Base-by-base conservation (phyloP, 92 coral and sea anemone species). In the Isaurus tuberculatus region DNA sequence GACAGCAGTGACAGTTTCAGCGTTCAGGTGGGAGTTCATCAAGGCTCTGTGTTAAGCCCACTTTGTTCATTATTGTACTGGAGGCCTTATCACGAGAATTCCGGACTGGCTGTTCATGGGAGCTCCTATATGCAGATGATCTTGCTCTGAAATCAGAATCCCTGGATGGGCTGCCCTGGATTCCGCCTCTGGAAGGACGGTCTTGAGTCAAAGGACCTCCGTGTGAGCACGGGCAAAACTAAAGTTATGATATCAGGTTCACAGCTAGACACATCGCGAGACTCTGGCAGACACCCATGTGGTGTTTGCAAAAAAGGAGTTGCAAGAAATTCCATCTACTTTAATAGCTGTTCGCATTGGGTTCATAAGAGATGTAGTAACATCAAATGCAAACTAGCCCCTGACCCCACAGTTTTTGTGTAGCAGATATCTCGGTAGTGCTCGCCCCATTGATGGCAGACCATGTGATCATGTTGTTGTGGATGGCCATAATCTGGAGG, bases 301-400 rank as follows among this genome's bases (percentile, higher is more conserved):
- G 20, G 0, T 78, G 82, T 55, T 6, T 77, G 82, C 48, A 25
- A 43, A 29, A 77, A 77, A 15, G 82, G 82, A 29, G 69, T 77
- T 53, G 82, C 67, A 0, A 13, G 5, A 1, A 77, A 77, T 30
- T 51, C 70, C 19, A 51, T 77, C 40, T 26, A n/a, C 46, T 77
- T 26, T 63, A 15, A 5, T 16, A 13, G 28, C 40, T 79, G 84
- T 34, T 27, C 33, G 3, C 31, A 79, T 8, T 64, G 84, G 73
- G 37, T 79, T 4, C 84, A 79, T 33, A 42, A 29, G 16, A 13
- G 57, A 14, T 79, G 73, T 19, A 20, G 51, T 3, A 60, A 60
- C 49, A 34, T 79, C 11, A 19, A 58, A 19, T 1, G 29, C 65
- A 25, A 58, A 58, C 67, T 75, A 32, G n/a, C 65, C 6, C 22